These are phyloP conservation scores for Sebastes fasciatus DNA, from an alignment of 2,113 vertebrate species.

Conservation along the genomic window DNA sequence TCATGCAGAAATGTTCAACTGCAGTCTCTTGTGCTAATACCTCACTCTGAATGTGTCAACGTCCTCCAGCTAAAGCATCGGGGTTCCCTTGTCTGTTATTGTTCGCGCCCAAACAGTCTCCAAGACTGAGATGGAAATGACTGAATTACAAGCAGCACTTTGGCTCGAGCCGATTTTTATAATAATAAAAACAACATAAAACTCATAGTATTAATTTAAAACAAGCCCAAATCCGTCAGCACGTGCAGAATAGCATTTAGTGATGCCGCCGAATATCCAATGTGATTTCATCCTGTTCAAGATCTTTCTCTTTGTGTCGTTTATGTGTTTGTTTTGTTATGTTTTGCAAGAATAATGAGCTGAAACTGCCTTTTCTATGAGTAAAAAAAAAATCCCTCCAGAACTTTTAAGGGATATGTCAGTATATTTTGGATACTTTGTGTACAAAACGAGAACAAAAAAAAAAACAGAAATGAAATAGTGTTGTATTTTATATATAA, in stretches of 20 bases:
- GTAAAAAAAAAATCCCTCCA: conserved; percentile 78
- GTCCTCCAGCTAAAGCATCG: conserved; percentile 44
- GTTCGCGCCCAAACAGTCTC: conserved; percentile 50
- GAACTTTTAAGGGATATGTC: conserved; percentile 80
- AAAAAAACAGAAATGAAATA: conserved; percentile 88
- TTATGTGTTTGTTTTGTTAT: conserved; percentile 66
- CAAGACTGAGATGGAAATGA: conserved; percentile 73
- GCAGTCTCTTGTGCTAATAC: conserved; percentile 56
- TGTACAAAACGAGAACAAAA: conserved; percentile 85
- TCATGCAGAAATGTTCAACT: conserved; percentile 35
- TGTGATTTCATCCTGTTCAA: conserved; percentile 67
- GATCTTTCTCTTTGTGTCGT: conserved; percentile 65
- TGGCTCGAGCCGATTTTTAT: conserved; percentile 65
- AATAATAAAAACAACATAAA: conserved; percentile 34
- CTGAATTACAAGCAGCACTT: conserved; percentile 82
- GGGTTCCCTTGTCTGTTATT: conserved; percentile 40
- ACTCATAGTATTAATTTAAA: conserved; percentile 65
- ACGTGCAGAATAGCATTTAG: conserved; percentile 55
- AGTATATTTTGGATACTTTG: conserved; percentile 89
- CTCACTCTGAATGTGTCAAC: conserved; percentile 69
- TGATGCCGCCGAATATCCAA: conserved; percentile 60
- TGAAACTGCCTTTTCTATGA: conserved; percentile 86
- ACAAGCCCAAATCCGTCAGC: conserved; percentile 61
- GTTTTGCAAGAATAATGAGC: conserved; percentile 78
- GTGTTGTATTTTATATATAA: conserved; percentile 93